Evolutionary conservation across 2,113 vertebrate genomes (phyloP), one percentile per base, ranked within the genome.

Genomic region (Myrmecophaga tridactyla): DNA sequence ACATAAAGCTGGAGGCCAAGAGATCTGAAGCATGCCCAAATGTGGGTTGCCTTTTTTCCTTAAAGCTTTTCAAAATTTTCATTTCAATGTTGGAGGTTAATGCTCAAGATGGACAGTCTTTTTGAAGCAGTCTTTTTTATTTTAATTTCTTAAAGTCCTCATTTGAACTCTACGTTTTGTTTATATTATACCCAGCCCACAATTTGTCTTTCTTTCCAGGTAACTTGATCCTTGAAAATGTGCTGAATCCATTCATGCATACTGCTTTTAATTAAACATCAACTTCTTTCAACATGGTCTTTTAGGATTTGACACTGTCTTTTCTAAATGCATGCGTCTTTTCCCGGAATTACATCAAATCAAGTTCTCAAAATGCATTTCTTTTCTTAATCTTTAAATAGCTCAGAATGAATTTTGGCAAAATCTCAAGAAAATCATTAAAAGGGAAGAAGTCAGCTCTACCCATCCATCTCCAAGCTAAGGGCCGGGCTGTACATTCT

Each of bases 181-280:
- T 97, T 97, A 92, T 67, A 89, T 96, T 97, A 96, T 95, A 90
- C 90, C 88, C 95, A 96, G 95, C 96, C 92, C 92, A 86, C 88
- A 94, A 91, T 94, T 94, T 86, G 94, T 92, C 95, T 96, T 95
- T 97, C 95, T 96, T 95, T 96, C 90, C 90, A 96, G 96, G 96
- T 96, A 97, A 97, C 93, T 84, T 91, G 97, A 97, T 97, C 96
- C 96, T 96, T 2, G 7, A 91, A 95, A 97, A 97, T 95, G 96
- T 85, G 91, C 86, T 91, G 89, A 95, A 96, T 97, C 88, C 91
- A 89, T 77, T 53, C 86, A 10, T 83, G 36, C 90, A 82, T 95
- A 94, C 95, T 97, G 96, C 95, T 97, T 97, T 97, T 97, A 97
- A 97, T 96, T 97, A 97, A 96, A 95, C 94, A 94, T 95, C 86